phyloP scores from a whole-genome alignment of 1,140 invertebrate species.

The Stenopsyche tienmushanensis region DNA sequence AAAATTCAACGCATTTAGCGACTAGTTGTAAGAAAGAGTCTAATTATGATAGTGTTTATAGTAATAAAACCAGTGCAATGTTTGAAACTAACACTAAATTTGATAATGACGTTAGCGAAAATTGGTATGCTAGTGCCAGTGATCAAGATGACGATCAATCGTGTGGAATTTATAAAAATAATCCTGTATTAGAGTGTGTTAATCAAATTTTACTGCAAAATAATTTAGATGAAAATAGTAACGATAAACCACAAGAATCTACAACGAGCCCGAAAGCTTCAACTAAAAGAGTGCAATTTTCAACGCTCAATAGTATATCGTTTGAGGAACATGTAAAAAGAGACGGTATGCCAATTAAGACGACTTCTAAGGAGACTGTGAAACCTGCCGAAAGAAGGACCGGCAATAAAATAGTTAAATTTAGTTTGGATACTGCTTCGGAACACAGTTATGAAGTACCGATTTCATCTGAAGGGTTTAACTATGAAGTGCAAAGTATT shows the following conservation, averaged over 20 bases:
- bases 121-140: slow-evolving; percentile 69
- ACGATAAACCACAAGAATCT: slow-evolving; percentile 54
- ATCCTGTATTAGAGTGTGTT: slow-evolving; percentile 74
- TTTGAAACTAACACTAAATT: slow-evolving; percentile 20
- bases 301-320: slow-evolving; percentile 55
- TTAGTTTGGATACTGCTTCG: slow-evolving; percentile 55
- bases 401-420: slow-evolving; percentile 56
- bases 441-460: slow-evolving; percentile 57
- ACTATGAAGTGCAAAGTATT: slow-evolving; percentile 63
- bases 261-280: slow-evolving; percentile 53
- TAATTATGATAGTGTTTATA: slow-evolving; percentile 46
- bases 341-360: slow-evolving; percentile 26
- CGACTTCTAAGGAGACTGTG: slow-evolving; percentile 21
- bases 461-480: slow-evolving; percentile 53
- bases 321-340: slow-evolving; percentile 54
- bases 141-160: slow-evolving; percentile 67
- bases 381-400: slow-evolving; percentile 20
- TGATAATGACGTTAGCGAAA: slow-evolving; percentile 58
- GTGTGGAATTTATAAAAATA: slow-evolving; percentile 67
- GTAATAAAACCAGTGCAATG: too few species aligned
- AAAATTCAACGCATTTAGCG: too few species aligned
- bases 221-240: slow-evolving; percentile 55
- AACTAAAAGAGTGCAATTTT: slow-evolving; percentile 55
- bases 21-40: slow-evolving; percentile 45
- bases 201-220: slow-evolving; percentile 72